Percentiles rank a stretch among this genome's conserved stretches.
These are phyloP conservation scores for Pituophis catenifer DNA, from an alignment of 2,113 vertebrate genomes.

Conservation along the genomic window DNA sequence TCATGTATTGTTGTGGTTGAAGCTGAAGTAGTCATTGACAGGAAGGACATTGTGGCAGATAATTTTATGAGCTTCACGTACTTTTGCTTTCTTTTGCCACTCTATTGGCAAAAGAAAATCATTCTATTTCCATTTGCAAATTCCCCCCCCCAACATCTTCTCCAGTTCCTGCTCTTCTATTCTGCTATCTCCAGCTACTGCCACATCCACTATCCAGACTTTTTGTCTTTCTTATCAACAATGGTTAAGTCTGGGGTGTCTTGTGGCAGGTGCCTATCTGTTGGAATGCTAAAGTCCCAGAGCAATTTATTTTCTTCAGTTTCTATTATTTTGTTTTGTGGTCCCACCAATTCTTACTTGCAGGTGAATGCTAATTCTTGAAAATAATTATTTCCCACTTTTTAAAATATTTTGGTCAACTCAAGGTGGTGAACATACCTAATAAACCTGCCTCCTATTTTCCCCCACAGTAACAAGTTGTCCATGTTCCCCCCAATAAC, in stretches of 20 bases:
- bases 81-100: background rate
- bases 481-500: background rate
- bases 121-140: background rate
- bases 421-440: background rate
- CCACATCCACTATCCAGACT: background rate
- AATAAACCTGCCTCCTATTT: background rate
- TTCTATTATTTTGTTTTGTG: background rate
- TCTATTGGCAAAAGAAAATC: too few relatives aligned
- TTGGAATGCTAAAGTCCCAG: background rate
- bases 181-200: background rate
- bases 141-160: background rate
- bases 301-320: background rate
- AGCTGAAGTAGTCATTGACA: too few relatives aligned
- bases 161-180: background rate
- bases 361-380: background rate
- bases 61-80: background rate
- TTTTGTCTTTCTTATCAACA: background rate
- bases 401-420: background rate
- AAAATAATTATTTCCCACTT: background rate
- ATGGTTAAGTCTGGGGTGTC: background rate
- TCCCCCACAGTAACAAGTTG: background rate
- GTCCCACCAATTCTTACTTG: background rate
- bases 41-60: too few relatives aligned
- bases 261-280: background rate
- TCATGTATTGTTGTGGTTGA: too few relatives aligned